Percentiles rank a stretch among this genome's conserved stretches.
These are phyloP conservation scores for pig (Sus scrofa) DNA, from an alignment of 2,113 vertebrate genomes.

Conservation along the genomic window T2T-Sscrofa CM000812.6:104971001-104971500, in stretches of 20 bases:
- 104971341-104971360: background rate
- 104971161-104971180: background rate
- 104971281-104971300: background rate
- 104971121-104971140: background rate
- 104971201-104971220: background rate
- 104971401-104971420: too few relatives aligned
- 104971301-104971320: background rate
- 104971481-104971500: background rate
- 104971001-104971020: background rate
- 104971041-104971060: background rate
- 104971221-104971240: background rate
- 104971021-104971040: background rate
- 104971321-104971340: background rate
- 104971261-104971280: background rate
- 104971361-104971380: background rate
- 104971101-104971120: background rate
- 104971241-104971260: background rate
- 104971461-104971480: too few relatives aligned
- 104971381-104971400: too few relatives aligned
- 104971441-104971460: too few relatives aligned
- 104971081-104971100: background rate
- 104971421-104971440: too few relatives aligned
- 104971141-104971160: background rate
- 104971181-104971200: rapidly evolving
- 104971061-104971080: background rate